Evolutionary conservation across 1,140 invertebrate species (phyloP), one percentile per base, ranked within the genome.

Genomic region (Apis dorsata): DNA sequence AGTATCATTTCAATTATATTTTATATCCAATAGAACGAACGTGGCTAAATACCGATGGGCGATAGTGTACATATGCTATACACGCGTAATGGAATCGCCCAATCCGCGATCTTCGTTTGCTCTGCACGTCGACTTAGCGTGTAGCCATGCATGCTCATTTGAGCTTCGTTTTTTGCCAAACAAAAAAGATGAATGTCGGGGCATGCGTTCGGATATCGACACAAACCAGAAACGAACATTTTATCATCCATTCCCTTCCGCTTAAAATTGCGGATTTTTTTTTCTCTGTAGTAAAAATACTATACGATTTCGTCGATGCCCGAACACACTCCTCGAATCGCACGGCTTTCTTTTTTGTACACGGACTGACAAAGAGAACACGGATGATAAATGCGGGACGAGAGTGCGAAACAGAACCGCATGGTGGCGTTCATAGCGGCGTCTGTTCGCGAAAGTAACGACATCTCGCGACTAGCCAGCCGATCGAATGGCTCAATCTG

Each of bases 11-110:
- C 34, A 0, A 44, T 44, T 44, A 44, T 44, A 44, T 44, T 44
- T 5, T 44, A 44, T 44, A 44, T 44, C 34, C 34, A 44, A 44
- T 44, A 7, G 0, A 44, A 44, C 34, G 34, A 44, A 44, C 5
- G 2, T 44, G 34, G 34, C 34, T 5, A 44, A 44, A 44, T 44
- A 44, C 34, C 2, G 34, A 44, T 7, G 34, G 34, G 5, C 34
- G 34, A 7, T 44, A 44, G 19, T 57, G 51, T 69, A 9, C 53
- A 71, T 76, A 77, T 90, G 71, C 81, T 86, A 88, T 88, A 88
- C 75, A 84, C 21, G 13, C 82, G 57, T 60, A 44, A 82, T 76
- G 73, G 51, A 68, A 72, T 79, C 34, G 44, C 21, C 11, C 9
- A 53, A 53, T 12, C 51, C 51, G 60, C 62, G 24, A 28, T 28